Evolutionary conservation across 2,113 vertebrate genomes (phyloP).

Genomic region (Pyxicephalus adspersus): DNA sequence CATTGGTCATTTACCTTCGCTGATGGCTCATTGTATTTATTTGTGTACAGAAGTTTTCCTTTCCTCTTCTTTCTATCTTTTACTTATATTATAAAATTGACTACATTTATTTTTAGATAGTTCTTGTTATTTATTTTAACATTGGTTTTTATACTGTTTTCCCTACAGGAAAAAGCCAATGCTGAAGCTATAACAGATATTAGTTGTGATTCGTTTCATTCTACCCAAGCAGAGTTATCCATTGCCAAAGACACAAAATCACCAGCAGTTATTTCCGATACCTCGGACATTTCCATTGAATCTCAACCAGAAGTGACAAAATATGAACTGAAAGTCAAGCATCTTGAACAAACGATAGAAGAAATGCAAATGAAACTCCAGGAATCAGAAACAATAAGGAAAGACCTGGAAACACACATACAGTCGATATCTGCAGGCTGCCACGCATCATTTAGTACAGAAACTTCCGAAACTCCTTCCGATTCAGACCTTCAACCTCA

Average conservation of each 20-base stretch:
- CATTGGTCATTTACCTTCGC: too few relatives aligned
- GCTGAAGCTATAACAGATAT: constrained; percentile 67
- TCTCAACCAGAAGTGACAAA: constrained; percentile 59
- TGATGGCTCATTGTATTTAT: too few relatives aligned
- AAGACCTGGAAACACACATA: constrained; percentile 74
- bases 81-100: too few relatives aligned
- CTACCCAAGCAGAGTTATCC: constrained; percentile 74
- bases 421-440: constrained; percentile 64
- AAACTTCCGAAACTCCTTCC: constrained; percentile 79
- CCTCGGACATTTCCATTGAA: constrained; percentile 43
- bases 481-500: constrained; percentile 80
- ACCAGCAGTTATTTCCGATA: constrained; percentile 48
- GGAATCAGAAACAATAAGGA: constrained; percentile 77
- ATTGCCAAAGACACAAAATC: constrained; percentile 57
- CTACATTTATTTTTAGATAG: too few relatives aligned
- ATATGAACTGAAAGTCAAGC: constrained; percentile 70
- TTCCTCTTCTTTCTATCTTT: too few relatives aligned
- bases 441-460: constrained; percentile 63
- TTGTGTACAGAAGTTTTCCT: too few relatives aligned
- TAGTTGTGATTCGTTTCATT: constrained; percentile 77
- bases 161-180: constrained; percentile 66
- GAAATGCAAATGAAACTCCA: constrained; percentile 76
- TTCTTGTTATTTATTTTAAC: too few relatives aligned
- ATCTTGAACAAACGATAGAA: constrained; percentile 78
- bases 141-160: too few relatives aligned